Conservation (phyloP, 2,888 invertebrate genomes). For the Sicus ferrugineus region DNA sequence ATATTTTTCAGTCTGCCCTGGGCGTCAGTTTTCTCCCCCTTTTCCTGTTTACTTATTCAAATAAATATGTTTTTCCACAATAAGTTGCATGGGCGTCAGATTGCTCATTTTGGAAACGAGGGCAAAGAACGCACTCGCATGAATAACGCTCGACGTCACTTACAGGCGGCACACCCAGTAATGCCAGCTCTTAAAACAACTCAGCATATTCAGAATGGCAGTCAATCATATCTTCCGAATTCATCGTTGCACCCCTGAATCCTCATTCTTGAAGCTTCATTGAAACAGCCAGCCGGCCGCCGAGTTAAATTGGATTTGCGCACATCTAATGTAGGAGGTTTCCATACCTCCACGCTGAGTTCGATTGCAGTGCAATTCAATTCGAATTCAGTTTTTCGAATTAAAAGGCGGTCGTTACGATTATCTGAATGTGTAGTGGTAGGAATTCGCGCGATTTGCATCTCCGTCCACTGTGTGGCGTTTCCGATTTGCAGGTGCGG, state of each 20-base stretch:
- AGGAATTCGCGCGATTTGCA: slow-evolving; percentile 20
- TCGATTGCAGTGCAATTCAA: too few species aligned
- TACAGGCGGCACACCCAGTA: background rate
- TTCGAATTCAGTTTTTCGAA: too few species aligned
- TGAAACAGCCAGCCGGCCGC: too few species aligned
- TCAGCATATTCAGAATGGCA: slow-evolving; percentile 10
- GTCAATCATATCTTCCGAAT: slow-evolving; percentile 3
- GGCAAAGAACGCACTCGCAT: background rate
- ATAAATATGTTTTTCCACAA: slow-evolving; percentile 12
- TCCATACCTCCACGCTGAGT: too few species aligned
- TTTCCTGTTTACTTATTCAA: background rate
- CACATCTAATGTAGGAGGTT: too few species aligned
- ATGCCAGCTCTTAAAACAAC: background rate
- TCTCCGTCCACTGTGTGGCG: slow-evolving; percentile 12
- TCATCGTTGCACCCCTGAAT: too few species aligned
- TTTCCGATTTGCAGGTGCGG: slow-evolving; percentile 9
- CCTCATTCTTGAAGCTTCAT: background rate
- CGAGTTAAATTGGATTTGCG: too few species aligned
- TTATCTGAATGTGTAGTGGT: background rate
- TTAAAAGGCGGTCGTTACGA: too few species aligned
- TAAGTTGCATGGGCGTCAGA: background rate
- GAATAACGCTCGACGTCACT: slow-evolving; percentile 12
- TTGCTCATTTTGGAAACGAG: background rate
- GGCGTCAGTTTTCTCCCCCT: background rate
- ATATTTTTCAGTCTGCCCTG: too few species aligned